These are phyloP conservation scores for Anabas testudineus DNA, from an alignment of 2,797 vertebrate genomes.

Conservation along the genomic window DNA sequence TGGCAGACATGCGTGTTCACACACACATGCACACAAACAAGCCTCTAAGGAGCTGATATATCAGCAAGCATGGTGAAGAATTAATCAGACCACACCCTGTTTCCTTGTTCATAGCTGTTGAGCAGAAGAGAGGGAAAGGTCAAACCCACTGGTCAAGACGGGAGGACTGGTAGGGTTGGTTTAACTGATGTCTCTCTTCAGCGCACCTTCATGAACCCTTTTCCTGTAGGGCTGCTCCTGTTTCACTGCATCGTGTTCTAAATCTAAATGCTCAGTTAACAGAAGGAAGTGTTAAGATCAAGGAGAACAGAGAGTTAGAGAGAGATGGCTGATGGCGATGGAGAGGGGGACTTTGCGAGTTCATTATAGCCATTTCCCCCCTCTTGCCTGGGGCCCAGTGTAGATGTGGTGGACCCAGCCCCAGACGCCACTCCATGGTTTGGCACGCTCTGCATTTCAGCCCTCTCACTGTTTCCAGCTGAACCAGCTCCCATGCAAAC, in stretches of 20 bases:
- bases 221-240: background rate
- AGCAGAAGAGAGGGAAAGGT: constrained; percentile 54
- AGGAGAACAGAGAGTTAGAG: constrained; percentile 34
- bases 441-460: constrained; percentile 75
- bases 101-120: constrained; percentile 52
- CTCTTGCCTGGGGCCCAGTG: constrained; percentile 76
- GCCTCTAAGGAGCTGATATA: constrained; percentile 38
- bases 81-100: constrained; percentile 58
- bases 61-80: constrained; percentile 58
- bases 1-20: constrained; percentile 31
- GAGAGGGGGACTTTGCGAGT: constrained; percentile 63
- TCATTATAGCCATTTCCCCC: constrained; percentile 60
- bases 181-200: constrained; percentile 65
- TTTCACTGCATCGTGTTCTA: background rate
- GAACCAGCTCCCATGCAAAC: constrained; percentile 85
- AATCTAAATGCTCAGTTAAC: constrained; percentile 17
- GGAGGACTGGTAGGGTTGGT: constrained; percentile 43
- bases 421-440: constrained; percentile 84
- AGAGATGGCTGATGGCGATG: constrained; percentile 48
- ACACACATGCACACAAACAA: constrained; percentile 50
- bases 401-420: constrained; percentile 83
- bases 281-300: constrained; percentile 54
- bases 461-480: constrained; percentile 82
- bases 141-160: constrained; percentile 56
- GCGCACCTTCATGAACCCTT: constrained; percentile 5